Percentiles rank a stretch among this genome's conserved stretches.
Conservation (phyloP, 2,888 invertebrate species). For the Cephus spinipes region DNA sequence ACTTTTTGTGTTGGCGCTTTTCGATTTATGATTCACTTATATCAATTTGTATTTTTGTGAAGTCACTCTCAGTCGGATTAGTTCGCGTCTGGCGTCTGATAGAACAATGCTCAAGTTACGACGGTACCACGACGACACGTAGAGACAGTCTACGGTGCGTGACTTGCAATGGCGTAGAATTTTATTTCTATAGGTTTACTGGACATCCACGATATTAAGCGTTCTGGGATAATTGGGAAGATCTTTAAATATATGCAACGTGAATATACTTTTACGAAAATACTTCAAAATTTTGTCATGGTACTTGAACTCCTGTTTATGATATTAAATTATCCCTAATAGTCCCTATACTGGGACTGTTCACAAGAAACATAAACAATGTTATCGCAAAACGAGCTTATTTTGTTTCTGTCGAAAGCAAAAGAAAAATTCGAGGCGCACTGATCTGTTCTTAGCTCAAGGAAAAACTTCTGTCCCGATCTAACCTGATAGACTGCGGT, state of each 20-base stretch:
- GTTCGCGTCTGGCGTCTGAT: constrained; percentile 1
- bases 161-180: constrained; percentile 1
- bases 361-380: not conserved
- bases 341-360: not conserved
- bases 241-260: not conserved
- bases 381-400: not conserved
- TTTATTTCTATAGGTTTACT: not conserved
- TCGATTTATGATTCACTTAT: not conserved
- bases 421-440: not conserved
- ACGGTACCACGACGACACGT: constrained; percentile 5
- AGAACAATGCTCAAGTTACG: constrained; percentile 3
- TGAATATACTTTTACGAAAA: not conserved
- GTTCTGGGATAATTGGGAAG: not conserved
- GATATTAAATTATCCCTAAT: not conserved
- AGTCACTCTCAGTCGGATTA: not conserved
- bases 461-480: not conserved
- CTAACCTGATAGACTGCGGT: constrained; percentile 37
- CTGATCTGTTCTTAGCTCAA: not conserved
- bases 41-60: not conserved
- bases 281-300: not conserved
- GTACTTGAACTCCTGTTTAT: not conserved
- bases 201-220: not conserved
- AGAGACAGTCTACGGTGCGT: constrained; percentile 2
- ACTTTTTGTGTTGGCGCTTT: not conserved
- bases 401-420: not conserved